Evolutionary conservation across 2,888 invertebrate species (phyloP).

Genomic region (Thecocarcelia acutangulata): DNA sequence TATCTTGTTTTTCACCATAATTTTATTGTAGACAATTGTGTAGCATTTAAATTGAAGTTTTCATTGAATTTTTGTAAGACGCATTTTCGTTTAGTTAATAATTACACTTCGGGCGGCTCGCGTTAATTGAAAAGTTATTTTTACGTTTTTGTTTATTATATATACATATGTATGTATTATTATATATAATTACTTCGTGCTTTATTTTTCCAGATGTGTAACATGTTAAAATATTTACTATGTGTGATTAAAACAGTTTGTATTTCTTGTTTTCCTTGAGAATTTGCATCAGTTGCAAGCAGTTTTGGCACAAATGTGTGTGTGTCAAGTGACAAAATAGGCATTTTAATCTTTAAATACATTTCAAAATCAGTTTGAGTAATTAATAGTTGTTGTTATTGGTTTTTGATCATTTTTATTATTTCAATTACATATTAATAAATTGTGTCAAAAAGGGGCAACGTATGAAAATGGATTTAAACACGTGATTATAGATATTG

Average conservation of each 20-base stretch:
- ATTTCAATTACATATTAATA: constrained; percentile 13
- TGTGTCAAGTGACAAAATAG: too few relatives aligned
- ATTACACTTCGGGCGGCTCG: constrained; percentile 41
- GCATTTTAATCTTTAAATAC: constrained; percentile 49
- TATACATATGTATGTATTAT: neutral
- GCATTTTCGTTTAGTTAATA: constrained; percentile 52
- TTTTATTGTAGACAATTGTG: constrained; percentile 18
- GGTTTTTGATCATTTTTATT: neutral
- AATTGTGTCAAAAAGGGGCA: constrained; percentile 19
- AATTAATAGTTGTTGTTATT: constrained; percentile 1
- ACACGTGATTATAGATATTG: neutral
- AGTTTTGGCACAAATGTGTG: too few relatives aligned
- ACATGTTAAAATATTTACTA: neutral
- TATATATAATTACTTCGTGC: neutral
- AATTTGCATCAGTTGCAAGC: constrained; percentile 20
- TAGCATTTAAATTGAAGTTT: constrained; percentile 40
- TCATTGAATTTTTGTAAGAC: constrained; percentile 35
- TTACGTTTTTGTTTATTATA: neutral
- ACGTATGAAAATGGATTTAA: neutral
- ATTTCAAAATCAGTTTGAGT: constrained; percentile 15
- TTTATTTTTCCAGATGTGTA: neutral
- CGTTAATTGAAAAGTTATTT: constrained; percentile 28
- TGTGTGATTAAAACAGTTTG: neutral
- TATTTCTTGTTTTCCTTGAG: constrained; percentile 54
- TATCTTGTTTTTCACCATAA: constrained; percentile 35